A percentile compares a stretch with the other conserved stretches of the same genome.
Evolutionary conservation across 1,140 invertebrate species (phyloP).

Genomic region (Pogonognathellus flavescens): DNA sequence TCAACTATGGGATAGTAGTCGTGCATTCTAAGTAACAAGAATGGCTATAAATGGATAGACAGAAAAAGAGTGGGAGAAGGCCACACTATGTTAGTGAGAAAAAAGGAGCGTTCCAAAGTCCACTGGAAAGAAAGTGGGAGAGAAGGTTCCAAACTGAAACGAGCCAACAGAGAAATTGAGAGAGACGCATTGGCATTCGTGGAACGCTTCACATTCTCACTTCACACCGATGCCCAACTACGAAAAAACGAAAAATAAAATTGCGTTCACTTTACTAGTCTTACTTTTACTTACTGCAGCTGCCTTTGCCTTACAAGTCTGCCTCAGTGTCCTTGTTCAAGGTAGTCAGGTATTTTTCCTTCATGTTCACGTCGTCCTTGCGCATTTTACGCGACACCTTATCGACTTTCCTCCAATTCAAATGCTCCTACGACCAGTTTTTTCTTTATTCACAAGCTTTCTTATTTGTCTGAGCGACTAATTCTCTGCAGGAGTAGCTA

Average conservation of each 20-base stretch:
- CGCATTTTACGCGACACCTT: constrained; percentile 36
- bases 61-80: not conserved
- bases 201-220: constrained; percentile 45
- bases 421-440: not conserved
- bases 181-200: constrained; percentile 47
- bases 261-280: constrained; percentile 32
- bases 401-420: constrained; percentile 34
- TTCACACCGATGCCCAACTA: constrained; percentile 39
- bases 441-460: not conserved
- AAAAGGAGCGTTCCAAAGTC: not conserved
- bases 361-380: constrained; percentile 20
- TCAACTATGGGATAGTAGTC: constrained; percentile 29
- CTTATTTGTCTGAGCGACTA: not conserved
- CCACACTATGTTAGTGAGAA: constrained; percentile 10
- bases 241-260: constrained; percentile 38
- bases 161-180: constrained; percentile 49
- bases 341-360: not conserved
- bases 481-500: not conserved
- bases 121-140: not conserved
- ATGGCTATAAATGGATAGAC: not conserved
- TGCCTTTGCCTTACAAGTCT: too few species aligned
- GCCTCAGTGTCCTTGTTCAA: not conserved
- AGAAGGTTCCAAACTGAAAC: constrained; percentile 32
- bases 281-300: not conserved
- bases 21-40: constrained; percentile 46